These are phyloP conservation scores for Falco naumanni DNA, from an alignment of 2,797 vertebrate genomes.

Conservation along the genomic window DNA sequence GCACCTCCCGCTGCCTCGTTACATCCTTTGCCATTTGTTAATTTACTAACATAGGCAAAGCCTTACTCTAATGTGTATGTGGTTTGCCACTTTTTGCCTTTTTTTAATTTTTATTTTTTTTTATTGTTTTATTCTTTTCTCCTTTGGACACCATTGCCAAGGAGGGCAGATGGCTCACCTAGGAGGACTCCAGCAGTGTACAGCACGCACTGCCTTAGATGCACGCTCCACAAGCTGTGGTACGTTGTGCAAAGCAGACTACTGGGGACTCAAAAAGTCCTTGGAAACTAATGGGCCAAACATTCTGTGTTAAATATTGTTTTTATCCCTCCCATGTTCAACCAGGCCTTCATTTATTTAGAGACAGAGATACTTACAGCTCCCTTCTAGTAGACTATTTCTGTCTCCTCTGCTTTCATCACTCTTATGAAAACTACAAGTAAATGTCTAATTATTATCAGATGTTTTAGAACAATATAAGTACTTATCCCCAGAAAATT, in stretches of 20 bases:
- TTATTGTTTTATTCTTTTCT: not conserved
- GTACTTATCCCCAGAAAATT: constrained; percentile 78
- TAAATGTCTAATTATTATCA: constrained; percentile 85
- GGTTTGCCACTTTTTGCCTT: not conserved
- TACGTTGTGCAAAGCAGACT: not conserved
- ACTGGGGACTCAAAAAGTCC: not conserved
- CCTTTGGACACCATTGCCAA: not conserved
- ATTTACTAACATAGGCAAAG: not conserved
- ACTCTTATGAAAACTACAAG: constrained; percentile 78
- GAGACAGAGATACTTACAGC: constrained; percentile 31
- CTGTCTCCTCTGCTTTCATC: constrained; percentile 52
- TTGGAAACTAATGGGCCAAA: not conserved
- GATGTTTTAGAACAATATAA: constrained; percentile 79
- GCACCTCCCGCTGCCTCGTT: not conserved
- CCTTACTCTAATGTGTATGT: not conserved
- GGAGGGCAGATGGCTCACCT: not conserved
- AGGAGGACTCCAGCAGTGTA: not conserved
- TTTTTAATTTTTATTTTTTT: too few relatives aligned
- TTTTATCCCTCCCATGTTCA: not conserved
- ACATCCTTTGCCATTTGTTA: not conserved
- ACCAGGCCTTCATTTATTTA: constrained; percentile 5
- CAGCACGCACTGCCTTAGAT: not conserved
- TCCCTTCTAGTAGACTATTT: constrained; percentile 40
- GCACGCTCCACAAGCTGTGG: not conserved
- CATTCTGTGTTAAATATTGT: not conserved